These are phyloP conservation scores for Napeogenes sylphis DNA, from an alignment of 2,888 invertebrate species.

Conservation along the genomic window DNA sequence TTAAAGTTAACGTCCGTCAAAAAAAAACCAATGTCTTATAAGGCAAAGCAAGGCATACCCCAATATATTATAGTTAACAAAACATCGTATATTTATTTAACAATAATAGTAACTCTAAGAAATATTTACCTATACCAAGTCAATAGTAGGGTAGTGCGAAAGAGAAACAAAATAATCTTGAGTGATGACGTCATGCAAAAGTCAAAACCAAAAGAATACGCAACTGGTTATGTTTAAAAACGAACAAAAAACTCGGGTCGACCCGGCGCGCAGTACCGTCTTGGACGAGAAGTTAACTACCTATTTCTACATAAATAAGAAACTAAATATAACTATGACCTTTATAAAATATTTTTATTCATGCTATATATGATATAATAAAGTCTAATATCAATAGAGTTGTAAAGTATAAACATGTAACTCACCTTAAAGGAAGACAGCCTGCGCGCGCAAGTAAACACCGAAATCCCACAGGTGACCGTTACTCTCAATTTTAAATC, in stretches of 20 bases:
- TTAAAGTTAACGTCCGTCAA: constrained; percentile 41
- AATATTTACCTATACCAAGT: background rate
- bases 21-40: constrained; percentile 14
- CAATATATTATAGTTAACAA: too few relatives aligned
- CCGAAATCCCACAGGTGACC: constrained; percentile 74
- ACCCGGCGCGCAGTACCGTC: constrained; percentile 10
- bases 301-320: background rate
- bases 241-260: constrained; percentile 24
- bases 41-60: too few relatives aligned
- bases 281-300: constrained; percentile 7
- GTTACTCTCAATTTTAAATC: constrained; percentile 59
- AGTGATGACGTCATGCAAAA: constrained; percentile 55
- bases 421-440: constrained; percentile 67
- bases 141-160: constrained; percentile 37
- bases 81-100: background rate
- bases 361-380: background rate
- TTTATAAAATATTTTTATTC: background rate
- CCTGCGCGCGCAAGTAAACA: constrained; percentile 74
- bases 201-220: constrained; percentile 46
- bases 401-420: constrained; percentile 21
- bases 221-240: constrained; percentile 46
- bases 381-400: background rate
- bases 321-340: background rate
- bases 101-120: background rate
- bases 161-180: constrained; percentile 50